Evolutionary conservation across 2,113 vertebrate genomes (phyloP).

Genomic region (Odontophorus gujanensis): DNA sequence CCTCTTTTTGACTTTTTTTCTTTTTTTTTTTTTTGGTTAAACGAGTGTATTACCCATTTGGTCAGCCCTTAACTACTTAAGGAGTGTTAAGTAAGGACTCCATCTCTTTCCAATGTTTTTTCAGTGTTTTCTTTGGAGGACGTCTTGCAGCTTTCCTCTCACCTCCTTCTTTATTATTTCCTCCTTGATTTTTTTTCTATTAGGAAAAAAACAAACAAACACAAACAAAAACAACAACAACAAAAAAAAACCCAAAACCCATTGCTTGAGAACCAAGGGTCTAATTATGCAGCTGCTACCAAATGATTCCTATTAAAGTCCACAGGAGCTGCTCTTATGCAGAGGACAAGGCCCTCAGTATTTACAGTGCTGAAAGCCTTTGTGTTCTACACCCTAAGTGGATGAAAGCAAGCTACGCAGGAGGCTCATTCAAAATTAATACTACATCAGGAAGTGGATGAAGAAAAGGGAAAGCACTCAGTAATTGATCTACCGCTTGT

Average conservation of each 20-base stretch:
- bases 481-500: constrained; percentile 21
- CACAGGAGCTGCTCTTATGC: neutral
- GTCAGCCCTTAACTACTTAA: neutral
- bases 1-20: neutral
- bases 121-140: neutral
- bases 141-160: neutral
- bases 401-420: constrained; percentile 1
- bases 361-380: constrained; percentile 24
- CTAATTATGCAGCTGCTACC: constrained; percentile 30
- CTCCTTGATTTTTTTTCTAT: neutral
- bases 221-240: too few species aligned
- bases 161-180: neutral
- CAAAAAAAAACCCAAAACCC: neutral
- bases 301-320: constrained; percentile 40
- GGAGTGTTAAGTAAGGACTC: neutral
- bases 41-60: neutral
- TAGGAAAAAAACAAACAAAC: too few species aligned
- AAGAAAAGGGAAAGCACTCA: constrained; percentile 10
- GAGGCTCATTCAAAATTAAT: constrained; percentile 62
- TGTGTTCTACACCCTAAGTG: neutral
- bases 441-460: neutral
- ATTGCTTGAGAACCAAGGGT: neutral
- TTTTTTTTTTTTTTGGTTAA: neutral
- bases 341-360: neutral
- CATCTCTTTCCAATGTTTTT: neutral